These are phyloP conservation scores for Protophormia terraenovae DNA, from an alignment of 2,888 invertebrate species.

Conservation along the genomic window DNA sequence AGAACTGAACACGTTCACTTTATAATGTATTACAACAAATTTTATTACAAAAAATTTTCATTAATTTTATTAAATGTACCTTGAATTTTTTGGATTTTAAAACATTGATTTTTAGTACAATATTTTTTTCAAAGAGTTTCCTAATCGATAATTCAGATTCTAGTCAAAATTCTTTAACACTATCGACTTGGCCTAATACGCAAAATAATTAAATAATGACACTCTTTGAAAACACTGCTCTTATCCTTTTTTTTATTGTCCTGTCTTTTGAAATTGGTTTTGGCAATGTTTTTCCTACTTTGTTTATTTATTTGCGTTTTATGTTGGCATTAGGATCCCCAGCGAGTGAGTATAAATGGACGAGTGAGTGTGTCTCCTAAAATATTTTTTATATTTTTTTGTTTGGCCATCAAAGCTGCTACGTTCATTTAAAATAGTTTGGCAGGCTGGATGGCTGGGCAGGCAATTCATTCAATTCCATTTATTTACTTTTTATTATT, in stretches of 20 bases:
- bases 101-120: too few relatives aligned
- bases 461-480: neutral
- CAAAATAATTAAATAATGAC: neutral
- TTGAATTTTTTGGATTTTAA: too few relatives aligned
- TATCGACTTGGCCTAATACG: too few relatives aligned
- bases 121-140: too few relatives aligned
- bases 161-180: too few relatives aligned
- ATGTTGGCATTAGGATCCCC: neutral
- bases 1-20: too few relatives aligned
- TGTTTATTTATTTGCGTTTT: conserved; percentile 17
- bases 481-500: neutral
- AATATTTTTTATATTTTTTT: neutral
- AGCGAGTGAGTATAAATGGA: neutral
- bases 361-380: neutral
- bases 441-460: neutral
- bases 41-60: too few relatives aligned
- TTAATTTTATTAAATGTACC: too few relatives aligned
- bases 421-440: conserved; percentile 1
- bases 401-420: neutral
- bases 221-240: neutral
- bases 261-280: neutral
- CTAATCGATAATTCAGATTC: too few relatives aligned
- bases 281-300: neutral
- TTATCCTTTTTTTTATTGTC: neutral
- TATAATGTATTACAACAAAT: too few relatives aligned